phyloP scores from a whole-genome alignment of 2,113 vertebrate genomes.

The Piprites chloris region DNA sequence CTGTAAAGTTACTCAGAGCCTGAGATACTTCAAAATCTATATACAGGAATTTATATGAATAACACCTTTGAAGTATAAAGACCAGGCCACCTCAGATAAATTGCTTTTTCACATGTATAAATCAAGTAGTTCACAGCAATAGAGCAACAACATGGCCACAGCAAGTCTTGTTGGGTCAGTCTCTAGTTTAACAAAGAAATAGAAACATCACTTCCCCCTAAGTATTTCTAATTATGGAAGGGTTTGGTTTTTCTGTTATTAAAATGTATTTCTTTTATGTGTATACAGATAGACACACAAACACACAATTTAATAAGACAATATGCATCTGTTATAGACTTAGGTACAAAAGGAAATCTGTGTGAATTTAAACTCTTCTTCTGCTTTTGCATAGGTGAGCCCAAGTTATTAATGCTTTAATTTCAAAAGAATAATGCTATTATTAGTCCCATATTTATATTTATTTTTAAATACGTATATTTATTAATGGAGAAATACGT shows the following conservation, averaged over 20 bases:
- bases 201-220: background rate
- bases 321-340: fast-evolving
- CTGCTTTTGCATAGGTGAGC: background rate
- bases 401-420: background rate
- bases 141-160: background rate
- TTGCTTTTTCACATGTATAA: background rate
- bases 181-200: background rate
- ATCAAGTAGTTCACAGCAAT: background rate
- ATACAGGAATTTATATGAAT: background rate
- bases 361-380: background rate
- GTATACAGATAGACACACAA: background rate
- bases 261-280: background rate
- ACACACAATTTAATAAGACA: background rate
- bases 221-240: background rate
- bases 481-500: background rate
- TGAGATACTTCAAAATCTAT: background rate
- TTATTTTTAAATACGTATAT: background rate
- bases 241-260: background rate
- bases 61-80: background rate
- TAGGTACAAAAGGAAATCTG: background rate
- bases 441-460: background rate
- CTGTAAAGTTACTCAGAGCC: background rate
- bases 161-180: background rate
- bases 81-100: background rate
- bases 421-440: background rate